A percentile compares a stretch with the other conserved stretches of the same genome.
These are phyloP conservation scores for Capreolus pygargus DNA, from an alignment of 2,113 vertebrate species.

Conservation along the genomic window DNA sequence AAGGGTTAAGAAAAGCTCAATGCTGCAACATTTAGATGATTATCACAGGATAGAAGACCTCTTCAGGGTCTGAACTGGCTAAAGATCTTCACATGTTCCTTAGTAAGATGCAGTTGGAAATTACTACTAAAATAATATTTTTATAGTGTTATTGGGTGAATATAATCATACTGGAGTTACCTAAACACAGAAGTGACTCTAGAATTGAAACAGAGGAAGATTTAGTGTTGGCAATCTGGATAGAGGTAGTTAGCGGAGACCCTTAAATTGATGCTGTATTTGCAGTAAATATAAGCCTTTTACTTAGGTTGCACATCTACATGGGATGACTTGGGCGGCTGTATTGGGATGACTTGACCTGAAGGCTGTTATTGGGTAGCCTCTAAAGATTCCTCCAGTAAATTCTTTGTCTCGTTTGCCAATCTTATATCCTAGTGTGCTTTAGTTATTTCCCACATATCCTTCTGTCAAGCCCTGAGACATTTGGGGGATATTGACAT, in stretches of 20 bases:
- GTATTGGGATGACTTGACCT: not conserved
- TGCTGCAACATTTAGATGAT: too few species aligned
- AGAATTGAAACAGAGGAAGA: not conserved
- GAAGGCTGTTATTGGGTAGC: not conserved
- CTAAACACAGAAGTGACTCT: not conserved
- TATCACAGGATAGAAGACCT: not conserved
- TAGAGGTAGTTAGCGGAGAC: not conserved
- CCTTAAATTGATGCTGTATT: not conserved
- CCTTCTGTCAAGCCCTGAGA: not conserved
- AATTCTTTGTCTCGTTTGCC: not conserved
- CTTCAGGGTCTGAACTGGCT: not conserved
- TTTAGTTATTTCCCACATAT: not conserved
- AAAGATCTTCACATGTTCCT: not conserved
- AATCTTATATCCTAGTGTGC: not conserved
- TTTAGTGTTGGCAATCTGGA: not conserved
- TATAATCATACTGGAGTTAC: not conserved
- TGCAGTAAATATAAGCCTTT: not conserved
- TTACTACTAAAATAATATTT: not conserved
- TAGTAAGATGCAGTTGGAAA: not conserved
- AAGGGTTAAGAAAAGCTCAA: not conserved
- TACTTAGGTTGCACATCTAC: not conserved
- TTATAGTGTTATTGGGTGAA: not conserved
- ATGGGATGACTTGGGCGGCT: not conserved
- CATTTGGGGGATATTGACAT: accelerated
- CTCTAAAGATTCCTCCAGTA: not conserved